Conservation (phyloP, 53 echinoderm and acorn worm genomes). For the Apostichopus leukothele region DNA sequence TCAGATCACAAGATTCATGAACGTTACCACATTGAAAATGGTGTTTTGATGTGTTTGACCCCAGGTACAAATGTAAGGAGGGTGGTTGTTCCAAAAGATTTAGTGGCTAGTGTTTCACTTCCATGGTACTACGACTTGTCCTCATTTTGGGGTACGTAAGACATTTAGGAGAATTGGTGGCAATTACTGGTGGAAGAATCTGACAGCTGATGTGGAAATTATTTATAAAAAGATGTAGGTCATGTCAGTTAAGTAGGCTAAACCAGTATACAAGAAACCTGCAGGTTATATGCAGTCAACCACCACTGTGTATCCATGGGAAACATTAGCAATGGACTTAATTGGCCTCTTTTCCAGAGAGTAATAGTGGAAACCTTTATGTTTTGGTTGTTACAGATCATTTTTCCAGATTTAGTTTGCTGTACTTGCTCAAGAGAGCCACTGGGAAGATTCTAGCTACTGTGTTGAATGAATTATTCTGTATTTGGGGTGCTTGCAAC, state of each 20-base stretch:
- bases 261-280: conserved; percentile 37
- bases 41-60: neutral
- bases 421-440: conserved; percentile 50
- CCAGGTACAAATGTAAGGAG: neutral
- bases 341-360: conserved; percentile 52
- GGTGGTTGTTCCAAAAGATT: too few relatives aligned
- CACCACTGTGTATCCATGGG: conserved; percentile 40
- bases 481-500: conserved; percentile 51
- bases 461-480: conserved; percentile 52
- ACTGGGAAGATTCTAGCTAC: conserved; percentile 45
- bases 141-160: too few relatives aligned
- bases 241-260: too few relatives aligned
- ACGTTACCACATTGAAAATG: too few relatives aligned
- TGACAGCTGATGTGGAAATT: too few relatives aligned
- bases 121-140: neutral
- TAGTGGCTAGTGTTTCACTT: neutral
- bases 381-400: conserved; percentile 53
- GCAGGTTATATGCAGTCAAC: conserved; percentile 46
- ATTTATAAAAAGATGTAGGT: too few relatives aligned
- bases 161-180: too few relatives aligned
- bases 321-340: conserved; percentile 54
- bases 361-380: conserved; percentile 51
- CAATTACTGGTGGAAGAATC: too few relatives aligned
- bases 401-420: conserved; percentile 41
- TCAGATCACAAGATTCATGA: too few relatives aligned